These are phyloP conservation scores for Notothenia coriiceps DNA, from an alignment of 2,113 vertebrate genomes.

Conservation along the genomic window DNA sequence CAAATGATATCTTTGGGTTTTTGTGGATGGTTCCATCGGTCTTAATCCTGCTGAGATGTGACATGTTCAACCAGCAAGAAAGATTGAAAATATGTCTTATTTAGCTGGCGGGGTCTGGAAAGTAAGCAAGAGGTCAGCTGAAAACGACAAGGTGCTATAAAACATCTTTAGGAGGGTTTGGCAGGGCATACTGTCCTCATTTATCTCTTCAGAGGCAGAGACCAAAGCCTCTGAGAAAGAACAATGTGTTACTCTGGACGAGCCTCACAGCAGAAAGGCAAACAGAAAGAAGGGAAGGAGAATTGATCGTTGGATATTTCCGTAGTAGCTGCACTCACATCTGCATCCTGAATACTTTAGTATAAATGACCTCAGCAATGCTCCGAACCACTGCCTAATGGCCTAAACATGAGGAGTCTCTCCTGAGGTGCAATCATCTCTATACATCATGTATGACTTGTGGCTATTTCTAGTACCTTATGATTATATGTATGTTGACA, in stretches of 20 bases:
- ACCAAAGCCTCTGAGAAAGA: constrained; percentile 8
- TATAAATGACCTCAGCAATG: background rate
- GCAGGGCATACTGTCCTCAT: constrained; percentile 16
- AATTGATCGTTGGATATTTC: constrained; percentile 9
- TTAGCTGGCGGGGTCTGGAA: background rate
- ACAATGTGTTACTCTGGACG: constrained; percentile 24
- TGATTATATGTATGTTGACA: constrained; percentile 41
- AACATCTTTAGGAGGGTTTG: constrained; percentile 32
- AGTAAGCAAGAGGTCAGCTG: constrained; percentile 24
- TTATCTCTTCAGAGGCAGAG: constrained; percentile 13
- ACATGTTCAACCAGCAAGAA: constrained; percentile 27
- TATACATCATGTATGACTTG: constrained; percentile 19
- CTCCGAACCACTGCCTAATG: background rate
- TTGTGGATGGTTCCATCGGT: background rate
- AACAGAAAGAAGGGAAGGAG: constrained; percentile 20
- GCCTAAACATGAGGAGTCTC: constrained; percentile 14
- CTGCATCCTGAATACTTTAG: constrained; percentile 4
- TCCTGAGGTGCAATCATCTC: constrained; percentile 5
- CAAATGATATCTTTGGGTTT: constrained; percentile 1
- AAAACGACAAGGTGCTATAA: constrained; percentile 8
- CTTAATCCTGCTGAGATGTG: background rate
- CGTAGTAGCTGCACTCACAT: background rate
- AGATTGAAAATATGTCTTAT: constrained; percentile 1
- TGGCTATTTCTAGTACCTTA: constrained; percentile 17
- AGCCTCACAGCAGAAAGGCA: constrained; percentile 42